These are phyloP conservation scores for Aporrectodea caliginosa DNA, from an alignment of 1,140 invertebrate genomes.

Conservation along the genomic window DNA sequence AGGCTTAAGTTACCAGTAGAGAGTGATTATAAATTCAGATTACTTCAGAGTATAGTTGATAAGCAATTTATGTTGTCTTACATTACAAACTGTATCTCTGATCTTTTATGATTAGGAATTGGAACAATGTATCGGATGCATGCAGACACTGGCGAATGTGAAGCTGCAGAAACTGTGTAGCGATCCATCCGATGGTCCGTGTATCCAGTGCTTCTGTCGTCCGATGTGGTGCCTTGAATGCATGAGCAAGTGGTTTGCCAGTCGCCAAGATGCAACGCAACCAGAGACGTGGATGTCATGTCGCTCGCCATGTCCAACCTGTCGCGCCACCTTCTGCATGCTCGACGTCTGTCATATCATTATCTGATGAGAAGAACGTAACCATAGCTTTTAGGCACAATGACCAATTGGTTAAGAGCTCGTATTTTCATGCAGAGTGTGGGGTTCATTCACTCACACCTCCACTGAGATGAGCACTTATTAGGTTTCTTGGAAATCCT, in stretches of 20 bases:
- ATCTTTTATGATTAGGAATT: constrained; percentile 69
- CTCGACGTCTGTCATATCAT: constrained; percentile 78
- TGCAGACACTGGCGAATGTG: constrained; percentile 72
- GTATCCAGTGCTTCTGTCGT: constrained; percentile 66
- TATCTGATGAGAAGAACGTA: too few species aligned
- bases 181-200: constrained; percentile 57
- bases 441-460: too few species aligned
- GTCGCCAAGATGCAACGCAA: constrained; percentile 70
- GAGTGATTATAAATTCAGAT: not conserved
- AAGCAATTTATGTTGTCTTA: constrained; percentile 24
- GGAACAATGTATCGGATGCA: constrained; percentile 82
- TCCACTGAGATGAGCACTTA: too few species aligned
- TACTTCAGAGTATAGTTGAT: constrained; percentile 9
- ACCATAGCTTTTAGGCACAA: too few species aligned
- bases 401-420: too few species aligned
- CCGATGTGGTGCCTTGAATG: constrained; percentile 78
- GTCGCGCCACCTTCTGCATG: constrained; percentile 78
- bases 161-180: constrained; percentile 73
- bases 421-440: too few species aligned
- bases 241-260: constrained; percentile 76
- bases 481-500: too few species aligned
- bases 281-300: constrained; percentile 75
- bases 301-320: constrained; percentile 84
- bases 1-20: too few species aligned
- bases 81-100: too few species aligned